Evolutionary conservation across 64 coral and sea anemone species (phyloP), one percentile per base, ranked within the genome.

Genomic region (Dendronephthya gigantea): DNA sequence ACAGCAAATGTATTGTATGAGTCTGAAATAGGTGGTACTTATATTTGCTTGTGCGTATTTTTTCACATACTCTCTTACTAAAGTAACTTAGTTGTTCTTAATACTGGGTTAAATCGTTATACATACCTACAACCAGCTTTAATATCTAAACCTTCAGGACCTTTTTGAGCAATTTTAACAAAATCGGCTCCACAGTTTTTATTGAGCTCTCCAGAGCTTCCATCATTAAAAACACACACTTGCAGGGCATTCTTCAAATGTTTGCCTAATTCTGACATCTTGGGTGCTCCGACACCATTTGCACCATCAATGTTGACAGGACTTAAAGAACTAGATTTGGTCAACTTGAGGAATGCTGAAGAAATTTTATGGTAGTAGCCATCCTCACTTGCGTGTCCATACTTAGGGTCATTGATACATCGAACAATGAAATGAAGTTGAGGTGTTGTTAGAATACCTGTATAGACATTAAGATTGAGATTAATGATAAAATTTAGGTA

Each of bases 171-270:
- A 33, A 98, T 65, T 33, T 98, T 98, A 9, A 98, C 95, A 50
- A 85, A 98, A 79, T 98, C 95, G 16, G 95, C 95, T 58, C 95
- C 95, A 93, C 95, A 98, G 36, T 92, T 93, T 32, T 98, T 89
- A 85, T 98, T 98, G 15, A 98, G 85, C 75, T 92, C 93, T 35
- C 90, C 90, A 52, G 40, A 59, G 17, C 59, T 84, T 30, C 90
- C 90, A 85, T 93, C 95, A 79, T 98, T 98, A 40, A 83, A 92
- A 9, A 98, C 83, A 37, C 48, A 66, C 35, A 98, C 14, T 45
- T 90, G 90, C 30, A 98, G 51, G n/a, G 62, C 66, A 36, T 76
- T 92, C 17, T 89, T 41, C 84, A 98, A 49, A 69, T 90, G 82
- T 7, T 89, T 93, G 5, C 85, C 35, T n/a, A 90, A 45, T 87